Evolutionary conservation across 1,140 invertebrate genomes (phyloP).

Genomic region (Akabosia matsudoensis): DNA sequence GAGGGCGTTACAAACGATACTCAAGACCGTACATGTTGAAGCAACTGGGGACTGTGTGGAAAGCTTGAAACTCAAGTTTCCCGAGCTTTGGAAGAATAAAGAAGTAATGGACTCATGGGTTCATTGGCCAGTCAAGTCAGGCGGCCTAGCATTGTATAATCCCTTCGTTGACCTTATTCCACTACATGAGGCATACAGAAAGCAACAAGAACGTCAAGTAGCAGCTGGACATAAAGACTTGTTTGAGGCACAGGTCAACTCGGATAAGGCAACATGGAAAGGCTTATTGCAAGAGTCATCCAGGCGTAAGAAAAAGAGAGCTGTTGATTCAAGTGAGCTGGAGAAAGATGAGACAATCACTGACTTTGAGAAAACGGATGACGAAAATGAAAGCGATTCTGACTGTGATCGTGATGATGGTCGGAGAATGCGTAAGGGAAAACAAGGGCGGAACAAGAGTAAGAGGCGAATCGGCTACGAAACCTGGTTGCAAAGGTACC

Average conservation of each 20-base stretch:
- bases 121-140: slow-evolving; percentile 33
- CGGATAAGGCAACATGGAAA: not conserved
- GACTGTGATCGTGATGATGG: not conserved
- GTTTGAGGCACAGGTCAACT: not conserved
- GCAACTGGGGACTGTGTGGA: slow-evolving; percentile 12
- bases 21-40: not conserved
- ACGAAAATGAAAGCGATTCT: not conserved
- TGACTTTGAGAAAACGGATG: not conserved
- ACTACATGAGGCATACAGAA: slow-evolving; percentile 14
- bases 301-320: not conserved
- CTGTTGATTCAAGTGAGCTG: not conserved
- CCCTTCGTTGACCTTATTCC: slow-evolving; percentile 32
- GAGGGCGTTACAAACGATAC: slow-evolving; percentile 2
- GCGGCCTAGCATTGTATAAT: slow-evolving; percentile 30
- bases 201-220: not conserved
- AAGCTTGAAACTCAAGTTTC: not conserved
- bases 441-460: not conserved
- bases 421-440: not conserved
- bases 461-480: not conserved
- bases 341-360: not conserved
- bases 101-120: slow-evolving; percentile 35
- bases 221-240: not conserved
- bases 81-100: not conserved
- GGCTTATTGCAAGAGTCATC: not conserved
- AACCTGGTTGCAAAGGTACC: not conserved